Base-by-base conservation (phyloP, 1,140 invertebrate species). In the Zaprionus tsacasi region DNA sequence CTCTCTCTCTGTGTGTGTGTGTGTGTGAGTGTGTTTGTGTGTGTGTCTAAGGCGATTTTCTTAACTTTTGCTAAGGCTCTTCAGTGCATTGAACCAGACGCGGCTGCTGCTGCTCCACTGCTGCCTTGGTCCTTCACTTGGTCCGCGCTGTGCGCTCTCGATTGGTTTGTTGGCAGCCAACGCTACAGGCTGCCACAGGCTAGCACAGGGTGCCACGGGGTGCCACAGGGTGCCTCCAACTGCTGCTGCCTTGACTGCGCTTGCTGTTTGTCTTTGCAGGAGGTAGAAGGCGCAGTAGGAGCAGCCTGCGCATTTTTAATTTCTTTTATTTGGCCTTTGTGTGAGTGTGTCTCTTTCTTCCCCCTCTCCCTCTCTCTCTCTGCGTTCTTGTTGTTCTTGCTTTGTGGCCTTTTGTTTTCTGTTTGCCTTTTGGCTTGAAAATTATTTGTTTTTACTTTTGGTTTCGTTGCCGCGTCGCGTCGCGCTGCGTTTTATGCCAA, bases 391-490 rank as follows among this genome's bases (percentile, higher is more conserved):
- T 13, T 63, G 10, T 45, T 45, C 13, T 12, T 50, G 43, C 33
- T 65, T 68, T 68, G 69, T 10, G 13, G 21, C 35, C 54, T 55
- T 66, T 71, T 55, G 43, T 66, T 61, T 66, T 61, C 52, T 74
- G 57, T 70, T 75, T 76, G 61, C 36, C 15, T 40, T 55, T 50
- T 76, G 80, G 67, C 80, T 78, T 78, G 83, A 70, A 83, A 78
- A 72, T 89, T 87, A 83, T 89, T 88, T 88, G 71, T 60, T 64
- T 74, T 71, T 80, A 76, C 78, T 85, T 89, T 89, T 83, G 80
- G 71, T 85, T 81, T 89, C 79, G 50, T 79, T 55, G 17, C 48
- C 40, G 21, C 21, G 21, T 21, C 21, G 21, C 21, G 21, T 21
- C 21, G 27, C 48, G 67, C 54, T 30, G 33, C 33, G 63, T 40